Percentiles rank a stretch among this genome's conserved stretches.
Conservation (phyloP, 2,888 invertebrate species). For the Helobdella robusta region DNA sequence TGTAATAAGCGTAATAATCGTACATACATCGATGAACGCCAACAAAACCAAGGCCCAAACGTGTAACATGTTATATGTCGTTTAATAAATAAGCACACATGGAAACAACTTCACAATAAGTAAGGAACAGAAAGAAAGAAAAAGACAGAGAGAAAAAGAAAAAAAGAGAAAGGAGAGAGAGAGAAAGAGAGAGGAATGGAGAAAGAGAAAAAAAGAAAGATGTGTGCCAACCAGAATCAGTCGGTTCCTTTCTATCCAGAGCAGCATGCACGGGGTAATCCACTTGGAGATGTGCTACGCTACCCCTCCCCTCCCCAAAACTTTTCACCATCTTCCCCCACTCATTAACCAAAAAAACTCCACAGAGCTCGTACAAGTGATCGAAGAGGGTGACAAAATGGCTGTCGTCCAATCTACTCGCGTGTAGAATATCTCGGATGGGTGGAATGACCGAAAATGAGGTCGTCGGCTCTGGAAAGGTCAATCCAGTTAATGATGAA, state of each 20-base stretch:
- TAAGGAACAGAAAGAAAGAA: too few species aligned
- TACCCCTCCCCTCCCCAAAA: conserved; percentile 22
- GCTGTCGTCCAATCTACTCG: background rate
- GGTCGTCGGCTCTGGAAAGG: background rate
- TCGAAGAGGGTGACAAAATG: conserved; percentile 13
- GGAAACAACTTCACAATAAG: background rate
- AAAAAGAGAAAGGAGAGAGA: too few species aligned
- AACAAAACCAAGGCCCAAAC: too few species aligned
- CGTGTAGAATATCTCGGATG: conserved; percentile 19
- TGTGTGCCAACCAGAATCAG: background rate
- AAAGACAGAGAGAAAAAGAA: too few species aligned
- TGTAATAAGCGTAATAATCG: too few species aligned
- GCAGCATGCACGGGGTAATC: conserved; percentile 12
- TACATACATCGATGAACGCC: too few species aligned
- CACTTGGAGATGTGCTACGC: background rate
- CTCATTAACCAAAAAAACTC: conserved; percentile 16
- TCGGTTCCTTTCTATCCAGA: background rate
- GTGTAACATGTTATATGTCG: too few species aligned
- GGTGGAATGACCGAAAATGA: conserved; percentile 16
- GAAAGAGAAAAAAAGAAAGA: background rate
- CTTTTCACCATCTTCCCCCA: conserved; percentile 19
- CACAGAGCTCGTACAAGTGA: conserved; percentile 19
- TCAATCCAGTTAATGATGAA: background rate
- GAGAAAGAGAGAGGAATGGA: too few species aligned
- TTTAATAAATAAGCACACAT: too few species aligned